Percentiles rank a stretch among this genome's conserved stretches.
These are phyloP conservation scores for Collichthys lucidus DNA, from an alignment of 2,113 vertebrate genomes.

Conservation along the genomic window DNA sequence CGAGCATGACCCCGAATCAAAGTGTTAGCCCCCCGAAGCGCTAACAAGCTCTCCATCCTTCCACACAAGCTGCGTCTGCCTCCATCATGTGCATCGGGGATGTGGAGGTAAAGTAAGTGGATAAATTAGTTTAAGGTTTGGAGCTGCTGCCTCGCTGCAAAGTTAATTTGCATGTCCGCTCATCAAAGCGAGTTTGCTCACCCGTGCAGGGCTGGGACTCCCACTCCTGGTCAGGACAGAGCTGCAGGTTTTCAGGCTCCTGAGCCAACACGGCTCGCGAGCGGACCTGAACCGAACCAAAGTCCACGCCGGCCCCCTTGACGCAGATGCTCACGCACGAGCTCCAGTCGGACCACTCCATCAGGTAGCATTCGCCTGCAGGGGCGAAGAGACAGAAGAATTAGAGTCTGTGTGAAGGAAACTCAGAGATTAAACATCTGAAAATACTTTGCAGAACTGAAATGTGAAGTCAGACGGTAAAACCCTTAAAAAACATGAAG, in stretches of 20 bases:
- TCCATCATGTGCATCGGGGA: neutral
- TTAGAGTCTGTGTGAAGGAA: no score
- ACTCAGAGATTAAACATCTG: no score
- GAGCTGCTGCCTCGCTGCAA: neutral
- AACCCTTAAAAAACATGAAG: neutral
- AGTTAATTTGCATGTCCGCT: slow-evolving; percentile 18
- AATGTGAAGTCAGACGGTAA: no score
- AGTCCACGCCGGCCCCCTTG: slow-evolving; percentile 90
- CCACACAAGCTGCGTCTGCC: neutral
- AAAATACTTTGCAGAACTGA: no score
- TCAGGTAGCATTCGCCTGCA: slow-evolving; percentile 96
- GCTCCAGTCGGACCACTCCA: slow-evolving; percentile 97
- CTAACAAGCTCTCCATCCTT: slow-evolving; percentile 1
- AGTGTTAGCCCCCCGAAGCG: slow-evolving; percentile 21
- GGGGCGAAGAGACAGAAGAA: neutral
- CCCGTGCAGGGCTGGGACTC: slow-evolving; percentile 91
- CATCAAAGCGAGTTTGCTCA: slow-evolving; percentile 71
- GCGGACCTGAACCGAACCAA: slow-evolving; percentile 91
- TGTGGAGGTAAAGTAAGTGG: neutral
- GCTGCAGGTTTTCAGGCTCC: slow-evolving; percentile 93
- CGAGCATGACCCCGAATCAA: slow-evolving; percentile 22
- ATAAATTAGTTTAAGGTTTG: neutral
- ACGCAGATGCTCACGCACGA: slow-evolving; percentile 92
- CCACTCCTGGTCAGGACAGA: slow-evolving; percentile 93
- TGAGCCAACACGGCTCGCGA: slow-evolving; percentile 93